Percentiles rank a stretch among this genome's conserved stretches.
Evolutionary conservation across 1,140 invertebrate species (phyloP).

Genomic region (Meloidogyne chitwoodi): DNA sequence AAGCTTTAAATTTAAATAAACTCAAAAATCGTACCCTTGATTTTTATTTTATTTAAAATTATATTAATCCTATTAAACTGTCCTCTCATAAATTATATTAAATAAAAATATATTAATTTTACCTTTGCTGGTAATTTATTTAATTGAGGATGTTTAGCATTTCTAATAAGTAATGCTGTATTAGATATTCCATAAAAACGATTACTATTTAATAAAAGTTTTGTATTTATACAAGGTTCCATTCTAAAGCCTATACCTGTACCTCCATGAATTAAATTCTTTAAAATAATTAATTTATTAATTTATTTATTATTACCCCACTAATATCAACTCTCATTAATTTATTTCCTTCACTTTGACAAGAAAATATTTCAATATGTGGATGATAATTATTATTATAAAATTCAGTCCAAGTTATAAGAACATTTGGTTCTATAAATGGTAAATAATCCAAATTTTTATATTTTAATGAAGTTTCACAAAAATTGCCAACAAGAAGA

Average conservation of each 20-base stretch:
- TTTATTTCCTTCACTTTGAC: slow-evolving; percentile 28
- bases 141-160: slow-evolving; percentile 60
- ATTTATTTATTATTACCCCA: slow-evolving; percentile 25
- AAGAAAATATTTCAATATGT: slow-evolving; percentile 51
- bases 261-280: slow-evolving; percentile 30
- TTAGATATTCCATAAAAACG: slow-evolving; percentile 80
- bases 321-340: slow-evolving; percentile 47
- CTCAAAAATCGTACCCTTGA: too few relatives aligned
- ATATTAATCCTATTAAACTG: too few relatives aligned
- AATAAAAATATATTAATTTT: neutral
- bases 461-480: slow-evolving; percentile 75
- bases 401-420: slow-evolving; percentile 58
- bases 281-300: neutral
- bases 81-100: too few relatives aligned
- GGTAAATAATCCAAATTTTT: neutral
- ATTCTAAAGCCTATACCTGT: slow-evolving; percentile 62
- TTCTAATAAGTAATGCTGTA: slow-evolving; percentile 61
- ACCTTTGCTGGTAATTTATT: slow-evolving; percentile 62
- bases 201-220: slow-evolving; percentile 72
- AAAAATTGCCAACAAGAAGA: slow-evolving; percentile 70
- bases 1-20: too few relatives aligned
- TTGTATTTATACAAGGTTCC: slow-evolving; percentile 77
- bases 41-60: too few relatives aligned
- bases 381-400: slow-evolving; percentile 54
- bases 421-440: slow-evolving; percentile 14